Evolutionary conservation across 2,797 vertebrate genomes (phyloP).

Genomic region (Percopsis omiscomaycus): DNA sequence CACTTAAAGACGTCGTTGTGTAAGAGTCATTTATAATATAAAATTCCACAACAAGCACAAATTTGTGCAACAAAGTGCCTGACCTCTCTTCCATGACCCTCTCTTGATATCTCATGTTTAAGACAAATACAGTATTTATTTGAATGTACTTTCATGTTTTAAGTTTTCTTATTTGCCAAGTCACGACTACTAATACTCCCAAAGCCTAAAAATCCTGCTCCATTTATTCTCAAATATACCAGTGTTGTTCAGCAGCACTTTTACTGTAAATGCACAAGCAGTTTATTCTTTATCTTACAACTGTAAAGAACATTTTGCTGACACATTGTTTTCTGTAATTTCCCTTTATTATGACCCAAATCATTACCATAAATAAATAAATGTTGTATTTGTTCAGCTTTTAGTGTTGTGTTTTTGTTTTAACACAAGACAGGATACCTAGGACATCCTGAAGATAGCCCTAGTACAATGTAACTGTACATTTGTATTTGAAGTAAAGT

Average conservation of each 20-base stretch:
- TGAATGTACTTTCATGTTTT: slow-evolving; percentile 64
- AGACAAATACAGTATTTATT: slow-evolving; percentile 65
- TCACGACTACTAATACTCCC: slow-evolving; percentile 68
- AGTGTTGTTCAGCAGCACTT: slow-evolving; percentile 25
- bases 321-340: slow-evolving; percentile 20
- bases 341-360: not conserved
- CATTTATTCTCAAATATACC: not conserved
- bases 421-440: not conserved
- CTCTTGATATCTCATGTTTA: slow-evolving; percentile 30
- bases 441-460: not conserved
- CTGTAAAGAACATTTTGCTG: slow-evolving; percentile 13
- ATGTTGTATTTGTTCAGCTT: slow-evolving; percentile 18
- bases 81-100: slow-evolving; percentile 36
- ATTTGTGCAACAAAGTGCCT: no score
- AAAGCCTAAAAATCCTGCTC: not conserved
- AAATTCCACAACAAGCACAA: no score
- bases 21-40: no score
- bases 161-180: slow-evolving; percentile 46
- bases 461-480: no score
- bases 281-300: not conserved
- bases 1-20: no score
- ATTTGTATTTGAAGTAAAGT: no score
- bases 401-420: slow-evolving; percentile 13
- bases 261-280: slow-evolving; percentile 37
- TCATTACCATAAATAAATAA: slow-evolving; percentile 31